These are phyloP conservation scores for Encarsia formosa DNA, from an alignment of 2,888 invertebrate species.

Conservation along the genomic window DNA sequence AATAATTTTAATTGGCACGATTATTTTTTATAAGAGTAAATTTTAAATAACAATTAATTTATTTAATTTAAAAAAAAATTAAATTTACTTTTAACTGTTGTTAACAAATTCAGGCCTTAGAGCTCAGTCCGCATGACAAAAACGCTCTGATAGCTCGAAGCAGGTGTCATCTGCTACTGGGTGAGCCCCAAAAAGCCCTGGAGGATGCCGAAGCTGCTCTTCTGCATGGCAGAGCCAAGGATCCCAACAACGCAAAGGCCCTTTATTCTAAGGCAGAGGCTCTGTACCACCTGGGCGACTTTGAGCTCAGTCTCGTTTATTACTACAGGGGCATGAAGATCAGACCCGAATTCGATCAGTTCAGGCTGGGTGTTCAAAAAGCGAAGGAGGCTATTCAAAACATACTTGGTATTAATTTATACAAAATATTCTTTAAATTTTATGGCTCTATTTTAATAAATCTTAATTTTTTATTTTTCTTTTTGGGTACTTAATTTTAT, in stretches of 20 bases:
- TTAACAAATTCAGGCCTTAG: conserved; percentile 89
- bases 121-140: conserved; percentile 78
- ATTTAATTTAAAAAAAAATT: too few species aligned
- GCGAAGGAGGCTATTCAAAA: conserved; percentile 92
- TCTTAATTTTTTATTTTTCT: neutral
- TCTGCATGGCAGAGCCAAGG: conserved; percentile 58
- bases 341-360: conserved; percentile 76
- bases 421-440: neutral
- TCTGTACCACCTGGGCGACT: conserved; percentile 85
- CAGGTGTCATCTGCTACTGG: conserved; percentile 81
- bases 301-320: conserved; percentile 88
- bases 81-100: too few species aligned
- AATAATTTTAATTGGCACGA: too few species aligned
- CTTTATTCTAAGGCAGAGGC: conserved; percentile 90
- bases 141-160: conserved; percentile 84
- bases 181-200: conserved; percentile 77
- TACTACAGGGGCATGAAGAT: conserved; percentile 83
- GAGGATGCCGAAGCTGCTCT: conserved; percentile 81
- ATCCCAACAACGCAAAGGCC: conserved; percentile 68
- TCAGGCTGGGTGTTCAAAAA: conserved; percentile 81
- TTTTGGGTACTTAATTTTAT: neutral
- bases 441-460: neutral
- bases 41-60: too few species aligned
- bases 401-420: conserved; percentile 63
- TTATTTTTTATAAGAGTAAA: too few species aligned